Conservation (phyloP, 2,797 vertebrate species). For the Percopsis omiscomaycus region DNA sequence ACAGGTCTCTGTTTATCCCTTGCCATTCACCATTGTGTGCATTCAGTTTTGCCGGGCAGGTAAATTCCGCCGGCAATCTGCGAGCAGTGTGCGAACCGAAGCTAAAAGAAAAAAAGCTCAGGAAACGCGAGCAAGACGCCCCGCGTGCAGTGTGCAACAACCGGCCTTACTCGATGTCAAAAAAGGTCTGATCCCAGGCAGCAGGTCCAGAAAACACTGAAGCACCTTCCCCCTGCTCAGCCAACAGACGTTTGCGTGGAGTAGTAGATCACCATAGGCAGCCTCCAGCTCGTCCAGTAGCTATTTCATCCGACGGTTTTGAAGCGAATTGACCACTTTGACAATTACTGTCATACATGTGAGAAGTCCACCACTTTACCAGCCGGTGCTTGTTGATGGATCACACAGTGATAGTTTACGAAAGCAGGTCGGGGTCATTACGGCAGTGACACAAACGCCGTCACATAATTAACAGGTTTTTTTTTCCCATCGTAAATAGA, state of each 20-base stretch:
- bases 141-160: too few species aligned
- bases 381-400: constrained; percentile 5
- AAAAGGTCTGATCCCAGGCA: constrained; percentile 13
- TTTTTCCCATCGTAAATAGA: too few species aligned
- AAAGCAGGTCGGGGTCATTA: constrained; percentile 23
- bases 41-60: too few species aligned
- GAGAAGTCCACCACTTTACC: constrained; percentile 12
- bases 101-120: too few species aligned
- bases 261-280: constrained; percentile 20
- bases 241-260: constrained; percentile 23
- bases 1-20: too few species aligned
- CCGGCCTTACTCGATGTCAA: too few species aligned
- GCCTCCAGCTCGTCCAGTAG: constrained; percentile 22
- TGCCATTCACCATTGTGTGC: too few species aligned
- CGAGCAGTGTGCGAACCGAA: too few species aligned
- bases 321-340: constrained; percentile 22
- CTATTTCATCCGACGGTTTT: constrained; percentile 9
- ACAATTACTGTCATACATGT: constrained; percentile 23
- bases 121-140: too few species aligned
- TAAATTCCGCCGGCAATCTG: too few species aligned
- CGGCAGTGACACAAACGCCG: background rate
- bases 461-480: too few species aligned
- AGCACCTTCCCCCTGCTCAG: constrained; percentile 24
- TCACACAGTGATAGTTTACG: constrained; percentile 28
- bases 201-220: constrained; percentile 18